Conservation (phyloP, 2,888 invertebrate species). For the Cantharis lateralis region DNA sequence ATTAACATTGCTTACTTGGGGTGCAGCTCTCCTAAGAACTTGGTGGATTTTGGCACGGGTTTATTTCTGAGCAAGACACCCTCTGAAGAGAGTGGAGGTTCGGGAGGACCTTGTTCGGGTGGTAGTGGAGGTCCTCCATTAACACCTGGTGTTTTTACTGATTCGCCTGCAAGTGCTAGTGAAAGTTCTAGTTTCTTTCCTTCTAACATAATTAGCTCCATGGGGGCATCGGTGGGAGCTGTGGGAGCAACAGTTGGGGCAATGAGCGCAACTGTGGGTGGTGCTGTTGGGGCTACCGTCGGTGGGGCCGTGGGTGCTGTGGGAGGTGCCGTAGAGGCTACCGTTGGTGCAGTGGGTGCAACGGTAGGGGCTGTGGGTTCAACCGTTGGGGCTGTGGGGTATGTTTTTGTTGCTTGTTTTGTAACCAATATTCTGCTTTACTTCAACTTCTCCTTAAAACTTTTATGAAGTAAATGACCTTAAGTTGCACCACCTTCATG, state of each 20-base stretch:
- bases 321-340: conserved; percentile 49
- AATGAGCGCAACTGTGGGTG: conserved; percentile 48
- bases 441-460: not conserved
- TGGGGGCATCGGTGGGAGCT: conserved; percentile 53
- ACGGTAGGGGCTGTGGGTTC: conserved; percentile 46
- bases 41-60: conserved; percentile 95
- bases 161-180: conserved; percentile 61
- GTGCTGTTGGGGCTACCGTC: conserved; percentile 47
- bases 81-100: conserved; percentile 82
- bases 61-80: conserved; percentile 91
- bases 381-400: conserved; percentile 50
- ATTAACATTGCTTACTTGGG: conserved; percentile 39
- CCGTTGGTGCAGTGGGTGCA: conserved; percentile 48
- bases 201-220: conserved; percentile 53
- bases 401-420: conserved; percentile 40
- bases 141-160: conserved; percentile 65
- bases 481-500: not conserved
- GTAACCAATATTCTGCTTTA: conserved; percentile 16
- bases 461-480: not conserved
- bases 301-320: conserved; percentile 49
- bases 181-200: conserved; percentile 55
- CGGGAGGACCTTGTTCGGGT: conserved; percentile 54
- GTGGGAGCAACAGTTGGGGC: conserved; percentile 51
- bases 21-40: conserved; percentile 86
- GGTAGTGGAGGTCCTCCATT: conserved; percentile 62